phyloP scores from a whole-genome alignment of 2,888 invertebrate genomes.

The Synanthedon andrenaeformis region DNA sequence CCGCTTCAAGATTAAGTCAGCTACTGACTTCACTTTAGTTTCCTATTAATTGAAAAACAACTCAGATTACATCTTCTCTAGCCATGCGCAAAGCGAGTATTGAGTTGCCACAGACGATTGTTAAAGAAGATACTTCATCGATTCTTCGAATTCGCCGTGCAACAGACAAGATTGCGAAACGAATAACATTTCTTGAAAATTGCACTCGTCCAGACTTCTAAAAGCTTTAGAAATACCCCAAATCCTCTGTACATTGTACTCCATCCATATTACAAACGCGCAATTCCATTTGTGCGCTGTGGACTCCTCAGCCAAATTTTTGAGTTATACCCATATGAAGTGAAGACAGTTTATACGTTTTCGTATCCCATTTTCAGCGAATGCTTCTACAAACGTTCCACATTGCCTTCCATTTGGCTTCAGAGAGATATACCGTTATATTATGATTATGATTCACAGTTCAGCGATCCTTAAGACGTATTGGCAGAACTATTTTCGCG shows the following conservation, averaged over 20 bases:
- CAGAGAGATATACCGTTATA: slow-evolving; percentile 11
- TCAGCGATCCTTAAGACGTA: too few relatives aligned
- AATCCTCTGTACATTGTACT: slow-evolving; percentile 45
- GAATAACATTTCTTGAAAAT: background rate
- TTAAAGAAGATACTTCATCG: background rate
- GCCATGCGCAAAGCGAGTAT: background rate
- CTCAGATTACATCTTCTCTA: background rate
- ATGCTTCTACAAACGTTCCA: slow-evolving; percentile 23
- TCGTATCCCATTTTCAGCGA: slow-evolving; percentile 34
- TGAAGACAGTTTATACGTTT: slow-evolving; percentile 52
- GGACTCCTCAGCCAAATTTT: slow-evolving; percentile 56
- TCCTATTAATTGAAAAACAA: slow-evolving; percentile 2
- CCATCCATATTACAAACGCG: slow-evolving; percentile 44
- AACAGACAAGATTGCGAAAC: background rate
- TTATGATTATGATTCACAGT: background rate
- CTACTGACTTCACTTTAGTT: slow-evolving; percentile 3
- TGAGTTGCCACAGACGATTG: background rate
- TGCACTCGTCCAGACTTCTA: background rate
- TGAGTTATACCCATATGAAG: slow-evolving; percentile 52
- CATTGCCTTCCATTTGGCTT: slow-evolving; percentile 44
- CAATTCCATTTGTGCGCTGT: slow-evolving; percentile 40
- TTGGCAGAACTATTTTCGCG: too few relatives aligned
- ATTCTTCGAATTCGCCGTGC: background rate
- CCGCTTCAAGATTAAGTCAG: slow-evolving; percentile 15
- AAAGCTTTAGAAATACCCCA: slow-evolving; percentile 39